Conservation (phyloP, 2,797 vertebrate species). For the Sebastes trivittatus region DNA sequence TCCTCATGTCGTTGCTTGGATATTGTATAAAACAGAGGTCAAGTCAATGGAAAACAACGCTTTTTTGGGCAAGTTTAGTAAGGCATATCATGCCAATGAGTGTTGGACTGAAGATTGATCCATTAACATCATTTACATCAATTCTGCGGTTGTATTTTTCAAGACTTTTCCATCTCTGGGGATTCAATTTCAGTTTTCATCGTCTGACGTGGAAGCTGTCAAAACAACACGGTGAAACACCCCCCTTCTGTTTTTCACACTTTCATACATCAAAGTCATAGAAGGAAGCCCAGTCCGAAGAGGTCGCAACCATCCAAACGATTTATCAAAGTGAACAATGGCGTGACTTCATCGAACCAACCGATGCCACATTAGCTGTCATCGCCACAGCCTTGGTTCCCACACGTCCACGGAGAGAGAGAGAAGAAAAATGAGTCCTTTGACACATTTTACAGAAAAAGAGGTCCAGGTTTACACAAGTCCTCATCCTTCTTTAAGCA, state of each 20-base stretch:
- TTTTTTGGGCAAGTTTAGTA: background rate
- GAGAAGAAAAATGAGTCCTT: slow-evolving; percentile 70
- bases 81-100: background rate
- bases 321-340: slow-evolving; percentile 81
- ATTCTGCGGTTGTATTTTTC: background rate
- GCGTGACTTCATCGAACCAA: slow-evolving; percentile 69
- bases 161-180: background rate
- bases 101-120: background rate
- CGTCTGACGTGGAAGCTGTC: slow-evolving; percentile 52
- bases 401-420: slow-evolving; percentile 66
- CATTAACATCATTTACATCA: background rate
- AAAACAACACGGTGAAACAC: slow-evolving; percentile 34
- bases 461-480: slow-evolving; percentile 57
- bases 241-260: slow-evolving; percentile 52
- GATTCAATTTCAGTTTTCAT: slow-evolving; percentile 19
- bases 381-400: slow-evolving; percentile 78
- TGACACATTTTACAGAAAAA: slow-evolving; percentile 71
- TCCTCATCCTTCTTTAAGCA: slow-evolving; percentile 67
- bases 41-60: background rate
- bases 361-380: slow-evolving; percentile 64
- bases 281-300: slow-evolving; percentile 59
- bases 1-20: background rate
- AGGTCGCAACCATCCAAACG: slow-evolving; percentile 62
- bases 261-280: slow-evolving; percentile 72
- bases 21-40: background rate